Evolutionary conservation across 2,888 invertebrate genomes (phyloP), one percentile per base, ranked within the genome.

Genomic region (Pherbina coryleti): DNA sequence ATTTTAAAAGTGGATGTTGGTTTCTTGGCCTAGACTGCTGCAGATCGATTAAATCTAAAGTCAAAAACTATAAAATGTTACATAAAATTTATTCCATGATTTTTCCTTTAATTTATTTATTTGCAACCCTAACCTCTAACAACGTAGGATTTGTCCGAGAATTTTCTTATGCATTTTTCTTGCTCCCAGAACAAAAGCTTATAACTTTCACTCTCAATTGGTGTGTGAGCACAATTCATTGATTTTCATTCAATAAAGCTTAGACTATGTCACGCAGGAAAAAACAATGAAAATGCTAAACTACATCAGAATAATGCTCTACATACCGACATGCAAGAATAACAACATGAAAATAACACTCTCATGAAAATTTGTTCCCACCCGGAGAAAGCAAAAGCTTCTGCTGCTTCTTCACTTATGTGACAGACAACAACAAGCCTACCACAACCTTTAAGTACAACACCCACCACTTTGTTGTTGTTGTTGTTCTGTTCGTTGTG

Each of bases 231-330:
- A 19, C 19, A 49, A 44, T 73, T 73, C 62, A 73, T 62, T 73
- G 73, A 73, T 73, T 73, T 73, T 73, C 73, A 73, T 73, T 73
- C 62, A 73, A 60, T 19, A 60, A 73, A 49, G 64, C 5, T 31
- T 31, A 64, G 11, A n/a, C 64, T 17, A 9, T 14, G 34, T 7
- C 31, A 31, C 64, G 28, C 34, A 34, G n/a, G 31, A 34, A 28
- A 64, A n/a, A 55, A 64, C 34, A 64, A 34, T 14, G 4, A 64
- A 28, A 64, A 34, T n/a, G 4, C 25, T 31, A 17, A 31, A 5
- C 11, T 28, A 11, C 34, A 64, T n/a, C n/a, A n/a, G n/a, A n/a
- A n/a, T 64, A 5, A 31, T 64, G 34, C 17, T 34, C 34, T 31
- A 64, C 64, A 64, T 64, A 64, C 64, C 34, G 25, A 64, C 28